These are phyloP conservation scores for Megaustenia siamemsis DNA, from an alignment of 2,888 invertebrate genomes.

Conservation along the genomic window DNA sequence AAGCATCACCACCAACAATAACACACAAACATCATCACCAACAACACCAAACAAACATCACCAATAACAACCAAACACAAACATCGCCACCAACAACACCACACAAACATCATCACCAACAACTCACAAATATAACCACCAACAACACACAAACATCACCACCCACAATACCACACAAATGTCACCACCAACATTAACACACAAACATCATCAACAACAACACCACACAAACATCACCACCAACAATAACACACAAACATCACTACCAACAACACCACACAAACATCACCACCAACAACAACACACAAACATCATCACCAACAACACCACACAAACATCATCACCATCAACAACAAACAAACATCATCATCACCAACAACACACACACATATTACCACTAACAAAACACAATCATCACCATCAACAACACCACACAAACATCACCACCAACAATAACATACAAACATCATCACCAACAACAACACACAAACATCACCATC, in stretches of 20 bases:
- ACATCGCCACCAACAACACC: background rate
- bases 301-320: too few relatives aligned
- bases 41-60: background rate
- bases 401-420: background rate
- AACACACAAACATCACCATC: too few relatives aligned
- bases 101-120: background rate
- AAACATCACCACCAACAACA: background rate
- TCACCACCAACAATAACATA: too few relatives aligned
- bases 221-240: too few relatives aligned
- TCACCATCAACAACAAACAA: too few relatives aligned
- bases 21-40: background rate
- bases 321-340: background rate
- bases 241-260: too few relatives aligned
- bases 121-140: background rate
- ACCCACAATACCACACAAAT: background rate
- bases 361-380: too few relatives aligned
- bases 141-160: background rate
- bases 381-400: too few relatives aligned
- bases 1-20: background rate
- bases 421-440: background rate
- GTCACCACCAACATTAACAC: background rate
- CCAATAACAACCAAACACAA: background rate
- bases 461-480: too few relatives aligned
- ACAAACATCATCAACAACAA: too few relatives aligned
- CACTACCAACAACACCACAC: background rate